Evolutionary conservation across 2,797 vertebrate species (phyloP), one percentile per base, ranked within the genome.

Genomic region (Artibeus lituratus): DNA sequence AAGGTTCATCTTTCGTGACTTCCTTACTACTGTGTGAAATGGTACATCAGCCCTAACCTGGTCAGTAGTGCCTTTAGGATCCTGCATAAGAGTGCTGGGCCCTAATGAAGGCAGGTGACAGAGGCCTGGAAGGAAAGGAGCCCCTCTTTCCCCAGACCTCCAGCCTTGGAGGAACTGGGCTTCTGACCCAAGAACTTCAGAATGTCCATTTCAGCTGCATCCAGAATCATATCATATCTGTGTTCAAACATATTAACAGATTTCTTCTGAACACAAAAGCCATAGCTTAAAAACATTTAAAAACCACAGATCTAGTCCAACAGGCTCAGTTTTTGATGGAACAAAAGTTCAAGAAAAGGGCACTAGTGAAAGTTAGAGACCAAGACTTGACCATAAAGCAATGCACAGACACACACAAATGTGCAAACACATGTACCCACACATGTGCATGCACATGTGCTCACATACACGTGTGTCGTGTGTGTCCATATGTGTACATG

Each of bases 361-460:
- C 22, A 77, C 14, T 49, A 37, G 70, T 53, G 78, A 35, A 3
- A 55, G 39, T 57, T 11, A 87, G 82, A 35, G 37, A 49, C 29
- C 59, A 76, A 51, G 29, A 19, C 39, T 26, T 21, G 7, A 32
- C 42, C 59, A 90, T 65, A 72, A 44, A 39, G 67, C 44, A 73
- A 51, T 32, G 62, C 15, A 37, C 11, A 10, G 22, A 3, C 18
- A 5, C 5, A 26, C 15, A 37, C 15, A 37, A 10, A 24, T 3
- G 8, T 11, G 39, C n/a, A 22, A 12, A 7, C 4, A 42, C 2
- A 8, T 35, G 35, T 2, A 12, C 10, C 3, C 10, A 26, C 55
- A 49, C 53, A 29, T 3, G 39, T 59, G 10, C 19, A 47, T 1
- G 5, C 51, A 70, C 26, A n/a, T 11, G n/a, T 7, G 16, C 16